Evolutionary conservation across 2,113 vertebrate species (phyloP).

Genomic region (Bungarus multicinctus): DNA sequence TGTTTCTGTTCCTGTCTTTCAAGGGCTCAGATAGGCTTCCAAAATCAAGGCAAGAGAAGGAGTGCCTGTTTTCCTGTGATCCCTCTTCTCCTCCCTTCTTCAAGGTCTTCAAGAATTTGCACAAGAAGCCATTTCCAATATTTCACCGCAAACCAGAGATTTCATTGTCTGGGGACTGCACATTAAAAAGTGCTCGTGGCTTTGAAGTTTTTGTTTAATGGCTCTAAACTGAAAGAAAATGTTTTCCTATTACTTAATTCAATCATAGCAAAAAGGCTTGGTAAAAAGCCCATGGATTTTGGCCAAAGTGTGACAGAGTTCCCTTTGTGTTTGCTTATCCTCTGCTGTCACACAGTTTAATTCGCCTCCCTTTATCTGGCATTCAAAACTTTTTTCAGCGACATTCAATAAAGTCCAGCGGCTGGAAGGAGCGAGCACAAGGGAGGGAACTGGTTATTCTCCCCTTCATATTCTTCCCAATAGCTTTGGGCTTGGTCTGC

Average conservation of each 20-base stretch:
- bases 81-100: conserved; percentile 53
- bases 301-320: conserved; percentile 97
- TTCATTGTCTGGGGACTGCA: conserved; percentile 76
- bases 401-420: conserved; percentile 99
- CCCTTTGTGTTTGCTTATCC: conserved; percentile 99
- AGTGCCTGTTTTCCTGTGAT: conserved; percentile 15
- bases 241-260: conserved; percentile 99
- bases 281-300: conserved; percentile 92
- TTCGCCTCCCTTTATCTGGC: conserved; percentile 99
- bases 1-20: background rate
- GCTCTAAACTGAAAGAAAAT: conserved; percentile 99
- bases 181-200: conserved; percentile 83
- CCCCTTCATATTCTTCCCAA: conserved; percentile 89
- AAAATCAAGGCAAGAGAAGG: conserved; percentile 8
- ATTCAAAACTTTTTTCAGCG: conserved; percentile 99
- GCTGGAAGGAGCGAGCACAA: conserved; percentile 78
- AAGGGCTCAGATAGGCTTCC: conserved; percentile 30
- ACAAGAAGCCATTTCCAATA: conserved; percentile 75
- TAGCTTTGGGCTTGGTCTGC: conserved; percentile 88
- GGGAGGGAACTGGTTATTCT: conserved; percentile 86
- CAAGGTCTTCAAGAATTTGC: conserved; percentile 43
- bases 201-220: conserved; percentile 94
- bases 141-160: conserved; percentile 74
- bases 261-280: conserved; percentile 96
- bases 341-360: conserved; percentile 99